Evolutionary conservation across 2,797 vertebrate species (phyloP), one percentile per base, ranked within the genome.

Genomic region (Chanos chanos): DNA sequence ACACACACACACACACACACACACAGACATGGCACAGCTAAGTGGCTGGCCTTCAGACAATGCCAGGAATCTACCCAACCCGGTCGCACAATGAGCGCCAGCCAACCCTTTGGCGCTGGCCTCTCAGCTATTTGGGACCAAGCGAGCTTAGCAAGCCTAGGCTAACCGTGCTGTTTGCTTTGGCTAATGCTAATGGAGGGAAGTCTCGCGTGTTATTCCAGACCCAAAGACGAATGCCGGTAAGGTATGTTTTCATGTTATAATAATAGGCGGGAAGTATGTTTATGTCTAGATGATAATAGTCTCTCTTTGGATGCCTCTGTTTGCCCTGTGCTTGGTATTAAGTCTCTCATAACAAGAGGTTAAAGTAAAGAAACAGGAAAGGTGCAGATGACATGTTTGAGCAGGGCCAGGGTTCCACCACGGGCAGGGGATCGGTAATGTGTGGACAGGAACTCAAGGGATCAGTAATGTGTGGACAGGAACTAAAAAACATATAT

Each of bases 51-150:
- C 52, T 70, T 49, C 61, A 71, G 53, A 66, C 57, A 51, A 65
- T 43, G 47, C 36, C 36, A 44, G 63, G 68, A 49, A 66, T 73
- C 49, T 50, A 66, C 57, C 49, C 70, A 61, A 57, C 34, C 54
- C 43, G 60, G 52, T 45, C 57, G 57, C 53, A 68, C 66, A 58
- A 71, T 72, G 64, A 43, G 58, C 66, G 65, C 69, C 61, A 59
- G 55, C 30, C 51, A 66, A 54, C 40, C 50, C 53, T 64, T 76
- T 71, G 68, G 60, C 6, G 13, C 13, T 41, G 36, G 56, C 40
- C 31, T 57, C 64, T 39, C 44, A 50, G 33, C 31, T 43, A 27
- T n/a, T n/a, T n/a, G 45, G 33, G 43, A 36, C 34, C 36, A 24
- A 12, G 41, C 5, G n/a, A 53, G 28, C 44, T 39, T 6, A 13